phyloP scores from a whole-genome alignment of 2,888 invertebrate species.

The Tetragonula carbonaria region DNA sequence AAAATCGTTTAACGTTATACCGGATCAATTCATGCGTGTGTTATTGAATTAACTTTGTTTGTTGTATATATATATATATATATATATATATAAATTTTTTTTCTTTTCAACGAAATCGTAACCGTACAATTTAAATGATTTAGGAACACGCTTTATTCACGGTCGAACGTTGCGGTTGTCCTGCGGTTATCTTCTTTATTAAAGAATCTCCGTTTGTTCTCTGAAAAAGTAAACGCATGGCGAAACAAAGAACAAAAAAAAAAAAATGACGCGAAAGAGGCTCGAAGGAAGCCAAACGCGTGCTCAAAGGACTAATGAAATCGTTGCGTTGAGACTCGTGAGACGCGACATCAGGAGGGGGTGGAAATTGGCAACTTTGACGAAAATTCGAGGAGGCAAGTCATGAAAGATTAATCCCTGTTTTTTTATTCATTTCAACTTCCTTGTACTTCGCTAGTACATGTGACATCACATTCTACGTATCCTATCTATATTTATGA shows the following conservation, averaged over 20 bases:
- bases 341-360: not conserved
- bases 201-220: conserved; percentile 3
- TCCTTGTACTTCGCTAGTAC: not conserved
- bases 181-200: conserved; percentile 8
- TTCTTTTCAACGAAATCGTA: too few species aligned
- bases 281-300: conserved; percentile 14
- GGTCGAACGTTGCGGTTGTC: not conserved
- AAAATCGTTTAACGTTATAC: not conserved
- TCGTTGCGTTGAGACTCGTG: conserved; percentile 4
- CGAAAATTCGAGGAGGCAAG: conserved; percentile 1
- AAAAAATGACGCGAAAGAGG: not conserved
- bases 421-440: conserved; percentile 5
- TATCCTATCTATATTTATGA: not conserved
- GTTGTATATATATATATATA: too few species aligned
- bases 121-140: not conserved
- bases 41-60: not conserved
- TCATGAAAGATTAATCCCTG: conserved; percentile 9
- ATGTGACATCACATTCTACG: not conserved
- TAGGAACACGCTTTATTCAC: not conserved
- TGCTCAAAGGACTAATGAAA: conserved; percentile 7
- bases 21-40: too few species aligned
- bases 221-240: not conserved
- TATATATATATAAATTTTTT: too few species aligned
- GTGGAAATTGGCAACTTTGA: conserved; percentile 17
- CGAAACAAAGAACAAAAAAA: not conserved